phyloP scores from a whole-genome alignment of 2,113 vertebrate genomes.

The Helogale parvula region DNA sequence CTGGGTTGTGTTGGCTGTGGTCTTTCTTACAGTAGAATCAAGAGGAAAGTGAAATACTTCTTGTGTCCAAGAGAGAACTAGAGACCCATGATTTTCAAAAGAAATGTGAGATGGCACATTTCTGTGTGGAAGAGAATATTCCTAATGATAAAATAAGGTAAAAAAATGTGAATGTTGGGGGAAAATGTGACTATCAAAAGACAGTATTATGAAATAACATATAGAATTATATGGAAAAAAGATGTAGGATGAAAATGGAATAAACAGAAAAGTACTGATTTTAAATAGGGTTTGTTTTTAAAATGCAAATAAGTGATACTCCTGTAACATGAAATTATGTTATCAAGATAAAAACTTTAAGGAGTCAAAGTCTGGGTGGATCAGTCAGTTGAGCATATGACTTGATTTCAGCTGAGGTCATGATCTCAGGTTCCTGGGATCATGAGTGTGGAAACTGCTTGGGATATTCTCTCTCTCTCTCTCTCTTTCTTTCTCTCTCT shows the following conservation, averaged over 20 bases:
- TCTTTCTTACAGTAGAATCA: conserved; percentile 4
- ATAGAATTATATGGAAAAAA: neutral
- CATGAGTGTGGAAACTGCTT: no score
- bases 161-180: neutral
- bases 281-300: neutral
- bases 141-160: neutral
- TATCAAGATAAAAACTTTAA: neutral
- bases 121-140: neutral
- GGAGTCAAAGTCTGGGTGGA: neutral
- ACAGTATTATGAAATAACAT: neutral
- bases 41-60: conserved; percentile 38
- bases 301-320: neutral
- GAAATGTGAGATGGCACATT: neutral
- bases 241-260: neutral
- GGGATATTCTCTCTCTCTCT: no score
- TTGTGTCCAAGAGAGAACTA: neutral
- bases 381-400: no score
- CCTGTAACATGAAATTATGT: neutral
- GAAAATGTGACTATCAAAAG: neutral
- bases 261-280: conserved; percentile 17
- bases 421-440: no score
- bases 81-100: neutral
- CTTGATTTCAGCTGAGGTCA: no score
- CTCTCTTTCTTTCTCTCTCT: no score
- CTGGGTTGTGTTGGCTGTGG: neutral